Conservation (phyloP, 2,113 vertebrate genomes). For the Zosterops borbonicus region DNA sequence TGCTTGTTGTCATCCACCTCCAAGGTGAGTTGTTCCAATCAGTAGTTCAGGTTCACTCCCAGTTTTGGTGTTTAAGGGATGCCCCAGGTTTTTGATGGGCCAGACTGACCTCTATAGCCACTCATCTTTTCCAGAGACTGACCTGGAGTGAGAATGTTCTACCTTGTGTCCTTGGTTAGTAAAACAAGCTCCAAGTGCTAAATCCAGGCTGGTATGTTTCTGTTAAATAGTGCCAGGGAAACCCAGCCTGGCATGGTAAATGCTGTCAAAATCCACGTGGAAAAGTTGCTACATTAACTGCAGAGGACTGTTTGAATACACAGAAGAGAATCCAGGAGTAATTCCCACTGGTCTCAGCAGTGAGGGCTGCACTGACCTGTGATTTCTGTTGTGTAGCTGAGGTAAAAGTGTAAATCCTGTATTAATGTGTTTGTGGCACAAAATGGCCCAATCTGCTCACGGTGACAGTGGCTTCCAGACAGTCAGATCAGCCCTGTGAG, state of each 20-base stretch:
- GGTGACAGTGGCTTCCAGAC: background rate
- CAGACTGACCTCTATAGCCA: background rate
- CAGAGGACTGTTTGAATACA: background rate
- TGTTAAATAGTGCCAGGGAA: background rate
- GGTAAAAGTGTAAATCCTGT: background rate
- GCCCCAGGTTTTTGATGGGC: background rate
- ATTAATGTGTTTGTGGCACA: background rate
- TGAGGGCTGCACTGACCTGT: background rate
- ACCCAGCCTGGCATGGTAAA: background rate
- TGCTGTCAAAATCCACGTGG: background rate
- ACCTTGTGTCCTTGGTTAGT: background rate
- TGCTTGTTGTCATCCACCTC: background rate
- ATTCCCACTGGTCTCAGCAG: background rate
- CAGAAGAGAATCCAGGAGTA: background rate
- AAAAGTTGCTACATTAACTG: background rate
- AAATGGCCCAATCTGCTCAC: background rate
- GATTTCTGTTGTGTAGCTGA: background rate
- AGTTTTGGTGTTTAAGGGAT: background rate
- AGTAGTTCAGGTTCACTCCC: background rate
- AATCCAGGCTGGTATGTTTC: background rate
- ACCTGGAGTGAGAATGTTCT: background rate
- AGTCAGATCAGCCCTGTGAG: background rate
- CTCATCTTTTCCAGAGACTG: background rate
- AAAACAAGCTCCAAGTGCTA: background rate
- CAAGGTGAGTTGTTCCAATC: background rate